Evolutionary conservation across 2,888 invertebrate genomes (phyloP), one percentile per base, ranked within the genome.

Genomic region (Leptarthrus brevirostris): DNA sequence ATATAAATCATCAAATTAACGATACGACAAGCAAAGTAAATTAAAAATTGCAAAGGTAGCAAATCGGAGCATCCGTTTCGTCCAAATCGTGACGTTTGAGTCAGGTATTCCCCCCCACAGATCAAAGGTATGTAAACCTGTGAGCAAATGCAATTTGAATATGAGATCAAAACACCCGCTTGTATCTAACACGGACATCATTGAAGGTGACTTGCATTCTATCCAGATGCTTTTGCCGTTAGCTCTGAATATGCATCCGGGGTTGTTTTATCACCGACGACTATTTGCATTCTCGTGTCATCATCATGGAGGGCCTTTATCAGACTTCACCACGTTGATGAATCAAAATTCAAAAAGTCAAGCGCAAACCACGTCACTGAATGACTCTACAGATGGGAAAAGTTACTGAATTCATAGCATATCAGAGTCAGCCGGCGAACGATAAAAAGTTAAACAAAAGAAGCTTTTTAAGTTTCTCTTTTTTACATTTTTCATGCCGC

Each of bases 401-500:
- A 66, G 49, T 66, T 66, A 10, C 36, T 26, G 49, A 14, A 40
- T 66, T 66, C 66, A 66, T 22, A 26, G 66, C 47, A 47, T 66
- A 66, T 49, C 66, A 47, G 49, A 26, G 30, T 4, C 47, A 49
- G 56, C 24, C 56, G 10, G 49, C 6, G 26, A 26, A 22, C 61
- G 61, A 61, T 61, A 66, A 66, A 66, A 49, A 44, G 47, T 47
- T 49, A 44, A 66, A 66, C 66, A 66, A 66, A 66, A 66, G 47
- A 49, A 64, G 24, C 22, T 26, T 66, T n/a, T 66, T 44, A 18
- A 66, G 40, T 26, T 66, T 24, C 16, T 26, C 47, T 20, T 66
- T 66, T 66, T 47, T 44, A 40, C 26, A 61, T 61, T 61, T 61
- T n/a, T 16, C 61, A 20, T 16, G 14, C 61, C 47, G 5, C 6